Conservation (phyloP, 2,888 invertebrate genomes). For the Thymelicus lineola region DNA sequence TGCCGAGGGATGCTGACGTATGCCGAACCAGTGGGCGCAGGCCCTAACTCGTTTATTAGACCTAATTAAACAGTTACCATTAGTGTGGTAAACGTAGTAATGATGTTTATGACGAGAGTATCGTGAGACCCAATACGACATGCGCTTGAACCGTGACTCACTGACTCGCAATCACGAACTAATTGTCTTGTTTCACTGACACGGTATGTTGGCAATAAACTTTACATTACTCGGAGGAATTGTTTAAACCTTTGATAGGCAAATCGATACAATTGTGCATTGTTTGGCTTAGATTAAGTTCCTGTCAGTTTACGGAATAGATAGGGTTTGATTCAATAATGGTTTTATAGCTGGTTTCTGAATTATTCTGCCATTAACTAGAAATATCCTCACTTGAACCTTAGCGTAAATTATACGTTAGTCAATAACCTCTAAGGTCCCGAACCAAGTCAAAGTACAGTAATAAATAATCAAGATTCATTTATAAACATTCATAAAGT, state of each 20-base stretch:
- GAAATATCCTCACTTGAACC: too few relatives aligned
- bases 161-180: constrained; percentile 15
- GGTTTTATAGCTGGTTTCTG: too few relatives aligned
- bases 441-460: not conserved
- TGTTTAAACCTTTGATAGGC: not conserved
- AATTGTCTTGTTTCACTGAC: constrained; percentile 32
- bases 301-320: too few relatives aligned
- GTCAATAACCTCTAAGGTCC: too few relatives aligned
- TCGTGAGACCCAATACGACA: constrained; percentile 14
- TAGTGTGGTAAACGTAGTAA: not conserved
- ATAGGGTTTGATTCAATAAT: too few relatives aligned
- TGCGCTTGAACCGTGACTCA: constrained; percentile 10
- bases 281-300: too few relatives aligned
- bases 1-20: too few relatives aligned
- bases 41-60: too few relatives aligned
- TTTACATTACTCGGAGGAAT: not conserved
- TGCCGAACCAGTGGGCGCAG: too few relatives aligned
- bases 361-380: too few relatives aligned
- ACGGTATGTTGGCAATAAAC: constrained; percentile 20
- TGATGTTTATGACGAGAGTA: constrained; percentile 4
- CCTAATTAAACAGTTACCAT: not conserved
- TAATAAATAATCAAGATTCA: constrained; percentile 10
- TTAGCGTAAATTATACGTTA: not conserved
- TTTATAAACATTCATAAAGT: constrained; percentile 14
- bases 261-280: not conserved